Evolutionary conservation across 92 coral and sea anemone species (phyloP).

Genomic region (Parazoanthus atlanticus): DNA sequence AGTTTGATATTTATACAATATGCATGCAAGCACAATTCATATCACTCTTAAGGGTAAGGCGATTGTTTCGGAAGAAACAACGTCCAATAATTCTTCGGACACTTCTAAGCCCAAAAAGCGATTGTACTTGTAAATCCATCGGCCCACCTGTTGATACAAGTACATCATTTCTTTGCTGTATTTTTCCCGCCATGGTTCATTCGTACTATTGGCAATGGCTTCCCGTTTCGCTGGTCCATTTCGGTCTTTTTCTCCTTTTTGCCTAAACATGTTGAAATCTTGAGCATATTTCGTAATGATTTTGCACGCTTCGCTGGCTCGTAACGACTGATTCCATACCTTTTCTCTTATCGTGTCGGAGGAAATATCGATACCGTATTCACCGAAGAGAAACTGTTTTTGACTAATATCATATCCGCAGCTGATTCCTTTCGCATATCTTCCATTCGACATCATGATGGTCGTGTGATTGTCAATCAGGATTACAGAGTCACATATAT

Average conservation of each 20-base stretch:
- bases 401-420: slow-evolving; percentile 35
- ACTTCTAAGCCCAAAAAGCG: slow-evolving; percentile 16
- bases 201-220: background rate
- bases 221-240: background rate
- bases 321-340: slow-evolving; percentile 20
- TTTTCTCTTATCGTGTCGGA: background rate
- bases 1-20: background rate
- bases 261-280: background rate
- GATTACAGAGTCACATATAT: slow-evolving; percentile 29
- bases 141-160: slow-evolving; percentile 35
- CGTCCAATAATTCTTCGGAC: background rate
- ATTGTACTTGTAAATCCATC: slow-evolving; percentile 44
- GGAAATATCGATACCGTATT: slow-evolving; percentile 8
- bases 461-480: slow-evolving; percentile 20
- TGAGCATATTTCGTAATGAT: slow-evolving; percentile 15
- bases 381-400: slow-evolving; percentile 34
- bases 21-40: background rate
- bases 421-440: slow-evolving; percentile 21
- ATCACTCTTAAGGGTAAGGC: slow-evolving; percentile 27
- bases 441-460: slow-evolving; percentile 23
- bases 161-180: slow-evolving; percentile 10
- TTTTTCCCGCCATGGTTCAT: slow-evolving; percentile 7
- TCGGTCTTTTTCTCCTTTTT: background rate
- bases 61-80: background rate
- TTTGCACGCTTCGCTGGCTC: slow-evolving; percentile 22